Conservation (phyloP, 2,888 invertebrate genomes). For the Chorisops tibialis region DNA sequence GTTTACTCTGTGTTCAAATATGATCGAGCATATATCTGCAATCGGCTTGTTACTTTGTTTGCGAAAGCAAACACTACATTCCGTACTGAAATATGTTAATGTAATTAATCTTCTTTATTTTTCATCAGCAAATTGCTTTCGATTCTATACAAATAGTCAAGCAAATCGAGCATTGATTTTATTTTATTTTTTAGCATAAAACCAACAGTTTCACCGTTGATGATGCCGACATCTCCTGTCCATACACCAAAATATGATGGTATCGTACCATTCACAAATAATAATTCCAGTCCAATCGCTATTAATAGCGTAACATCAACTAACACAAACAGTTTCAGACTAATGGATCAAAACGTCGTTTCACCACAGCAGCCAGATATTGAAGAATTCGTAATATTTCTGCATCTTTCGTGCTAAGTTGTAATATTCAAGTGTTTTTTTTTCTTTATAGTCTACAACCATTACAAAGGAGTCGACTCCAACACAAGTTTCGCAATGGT, state of each 20-base stretch:
- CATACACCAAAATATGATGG: conserved; percentile 52
- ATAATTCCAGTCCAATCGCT: conserved; percentile 46
- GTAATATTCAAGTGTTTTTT: background rate
- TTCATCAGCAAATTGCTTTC: background rate
- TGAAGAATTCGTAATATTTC: conserved; percentile 48
- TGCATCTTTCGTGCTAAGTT: background rate
- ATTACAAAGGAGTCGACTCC: conserved; percentile 68
- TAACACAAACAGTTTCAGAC: conserved; percentile 49
- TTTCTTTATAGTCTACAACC: conserved; percentile 50
- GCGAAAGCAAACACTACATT: too few species aligned
- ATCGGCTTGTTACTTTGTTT: too few species aligned
- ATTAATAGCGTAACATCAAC: conserved; percentile 52
- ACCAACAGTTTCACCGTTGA: conserved; percentile 39
- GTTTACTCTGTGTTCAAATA: too few species aligned
- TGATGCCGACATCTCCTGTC: conserved; percentile 52
- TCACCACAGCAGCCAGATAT: conserved; percentile 48
- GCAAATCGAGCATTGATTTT: background rate
- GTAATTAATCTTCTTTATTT: too few species aligned
- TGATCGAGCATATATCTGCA: too few species aligned
- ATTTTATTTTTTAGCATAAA: conserved; percentile 44
- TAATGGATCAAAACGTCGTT: conserved; percentile 50
- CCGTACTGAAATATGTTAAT: too few species aligned
- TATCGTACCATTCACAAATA: conserved; percentile 44
- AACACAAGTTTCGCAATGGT: conserved; percentile 75
- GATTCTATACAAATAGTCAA: background rate